These are phyloP conservation scores for Psammodynastes pulverulentus DNA, from an alignment of 2,113 vertebrate genomes.

Conservation along the genomic window DNA sequence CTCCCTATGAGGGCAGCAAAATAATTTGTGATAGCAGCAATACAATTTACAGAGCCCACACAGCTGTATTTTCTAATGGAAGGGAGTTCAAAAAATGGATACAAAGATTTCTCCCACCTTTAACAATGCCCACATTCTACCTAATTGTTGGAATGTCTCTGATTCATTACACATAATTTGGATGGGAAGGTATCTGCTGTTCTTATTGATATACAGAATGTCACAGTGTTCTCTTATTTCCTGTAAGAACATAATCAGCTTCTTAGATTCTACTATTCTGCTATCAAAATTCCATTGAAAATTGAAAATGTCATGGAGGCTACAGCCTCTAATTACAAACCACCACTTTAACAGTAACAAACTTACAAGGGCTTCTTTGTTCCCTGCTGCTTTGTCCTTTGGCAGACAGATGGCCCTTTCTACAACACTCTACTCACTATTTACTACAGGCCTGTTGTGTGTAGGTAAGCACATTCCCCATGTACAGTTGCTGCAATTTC, in stretches of 20 bases:
- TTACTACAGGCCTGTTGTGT: neutral
- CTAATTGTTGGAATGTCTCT: neutral
- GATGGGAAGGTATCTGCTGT: neutral
- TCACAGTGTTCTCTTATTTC: neutral
- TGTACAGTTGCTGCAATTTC: neutral
- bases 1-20: neutral
- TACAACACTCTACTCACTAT: neutral
- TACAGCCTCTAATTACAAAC: neutral
- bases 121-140: neutral
- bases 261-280: neutral
- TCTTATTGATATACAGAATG: neutral
- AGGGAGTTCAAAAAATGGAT: neutral
- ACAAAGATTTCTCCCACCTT: neutral
- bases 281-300: neutral
- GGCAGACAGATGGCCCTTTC: neutral
- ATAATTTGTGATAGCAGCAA: neutral
- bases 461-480: neutral
- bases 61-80: neutral
- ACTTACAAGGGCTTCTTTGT: neutral
- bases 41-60: neutral
- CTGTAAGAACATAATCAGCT: neutral
- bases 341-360: neutral
- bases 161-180: neutral
- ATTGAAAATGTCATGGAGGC: neutral
- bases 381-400: neutral